These are phyloP conservation scores for Pagetopsis macropterus DNA, from an alignment of 2,797 vertebrate genomes.

Conservation along the genomic window DNA sequence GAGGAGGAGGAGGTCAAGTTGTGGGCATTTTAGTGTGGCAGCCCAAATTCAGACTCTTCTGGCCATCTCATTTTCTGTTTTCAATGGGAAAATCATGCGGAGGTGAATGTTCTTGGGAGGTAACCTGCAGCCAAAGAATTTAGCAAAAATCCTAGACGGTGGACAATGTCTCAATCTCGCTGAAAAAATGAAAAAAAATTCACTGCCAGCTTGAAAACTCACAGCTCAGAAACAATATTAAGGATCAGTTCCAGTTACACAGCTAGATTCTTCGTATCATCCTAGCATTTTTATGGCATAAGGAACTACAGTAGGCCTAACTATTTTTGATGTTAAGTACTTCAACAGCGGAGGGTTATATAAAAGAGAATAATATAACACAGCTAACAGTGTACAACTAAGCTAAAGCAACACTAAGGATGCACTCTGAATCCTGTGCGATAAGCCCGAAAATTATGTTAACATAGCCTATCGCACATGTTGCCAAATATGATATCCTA, in stretches of 20 bases:
- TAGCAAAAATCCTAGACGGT: constrained; percentile 42
- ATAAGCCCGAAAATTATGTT: background rate
- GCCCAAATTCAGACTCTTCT: constrained; percentile 41
- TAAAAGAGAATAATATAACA: background rate
- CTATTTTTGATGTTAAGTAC: background rate
- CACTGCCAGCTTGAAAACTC: background rate
- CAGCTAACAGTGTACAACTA: background rate
- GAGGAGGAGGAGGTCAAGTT: constrained; percentile 40
- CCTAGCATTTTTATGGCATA: background rate
- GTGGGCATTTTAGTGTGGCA: constrained; percentile 39
- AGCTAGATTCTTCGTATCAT: background rate
- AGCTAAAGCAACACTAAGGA: background rate
- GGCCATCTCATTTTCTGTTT: constrained; percentile 23
- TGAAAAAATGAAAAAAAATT: constrained; percentile 34
- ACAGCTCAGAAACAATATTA: background rate
- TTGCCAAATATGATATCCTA: background rate
- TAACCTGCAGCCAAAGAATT: constrained; percentile 24
- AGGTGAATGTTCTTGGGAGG: constrained; percentile 22
- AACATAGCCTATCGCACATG: background rate
- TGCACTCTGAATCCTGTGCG: background rate
- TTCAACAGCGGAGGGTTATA: background rate
- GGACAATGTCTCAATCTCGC: constrained; percentile 45
- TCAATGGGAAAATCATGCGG: constrained; percentile 9
- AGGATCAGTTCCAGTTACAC: background rate
- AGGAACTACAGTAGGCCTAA: background rate